These are phyloP conservation scores for Drosophila santomea DNA, from an alignment of 1,140 invertebrate genomes.

Conservation along the genomic window DNA sequence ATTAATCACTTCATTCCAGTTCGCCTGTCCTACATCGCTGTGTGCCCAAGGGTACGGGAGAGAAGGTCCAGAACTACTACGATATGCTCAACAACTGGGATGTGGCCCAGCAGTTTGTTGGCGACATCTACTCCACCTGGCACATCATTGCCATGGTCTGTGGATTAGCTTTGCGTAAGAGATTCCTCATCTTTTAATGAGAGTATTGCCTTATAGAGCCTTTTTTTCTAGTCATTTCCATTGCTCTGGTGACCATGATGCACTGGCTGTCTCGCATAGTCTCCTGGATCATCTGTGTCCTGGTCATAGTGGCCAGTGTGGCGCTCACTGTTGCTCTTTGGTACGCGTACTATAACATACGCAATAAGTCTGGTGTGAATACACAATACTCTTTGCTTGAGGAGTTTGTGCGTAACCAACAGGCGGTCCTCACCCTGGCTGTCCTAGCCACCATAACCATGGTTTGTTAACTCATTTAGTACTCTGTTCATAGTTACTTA, in stretches of 20 bases:
- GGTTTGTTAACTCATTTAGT: slow-evolving; percentile 32
- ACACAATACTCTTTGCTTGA: slow-evolving; percentile 86
- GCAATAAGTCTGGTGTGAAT: slow-evolving; percentile 85
- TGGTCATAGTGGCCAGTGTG: slow-evolving; percentile 90
- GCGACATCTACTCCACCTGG: slow-evolving; percentile 95
- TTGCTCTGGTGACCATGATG: slow-evolving; percentile 93
- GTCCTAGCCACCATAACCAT: slow-evolving; percentile 94
- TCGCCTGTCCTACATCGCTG: slow-evolving; percentile 94
- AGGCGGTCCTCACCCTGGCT: slow-evolving; percentile 92
- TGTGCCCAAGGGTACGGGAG: slow-evolving; percentile 88
- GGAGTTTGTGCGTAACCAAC: slow-evolving; percentile 94
- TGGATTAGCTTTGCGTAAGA: slow-evolving; percentile 91
- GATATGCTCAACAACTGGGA: slow-evolving; percentile 94
- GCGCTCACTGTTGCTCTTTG: slow-evolving; percentile 92
- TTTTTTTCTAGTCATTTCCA: slow-evolving; percentile 89
- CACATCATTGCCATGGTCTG: slow-evolving; percentile 93
- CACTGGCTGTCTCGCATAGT: slow-evolving; percentile 93
- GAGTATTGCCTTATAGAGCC: not conserved
- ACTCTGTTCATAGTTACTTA: not conserved
- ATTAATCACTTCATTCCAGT: slow-evolving; percentile 82
- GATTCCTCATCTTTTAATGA: not conserved
- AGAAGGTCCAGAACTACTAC: slow-evolving; percentile 89
- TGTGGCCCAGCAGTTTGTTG: slow-evolving; percentile 93
- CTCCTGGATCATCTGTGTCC: slow-evolving; percentile 93
- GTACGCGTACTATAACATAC: slow-evolving; percentile 94